Evolutionary conservation across 2,113 vertebrate genomes (phyloP).

Genomic region (Brienomyrus brachyistius): DNA sequence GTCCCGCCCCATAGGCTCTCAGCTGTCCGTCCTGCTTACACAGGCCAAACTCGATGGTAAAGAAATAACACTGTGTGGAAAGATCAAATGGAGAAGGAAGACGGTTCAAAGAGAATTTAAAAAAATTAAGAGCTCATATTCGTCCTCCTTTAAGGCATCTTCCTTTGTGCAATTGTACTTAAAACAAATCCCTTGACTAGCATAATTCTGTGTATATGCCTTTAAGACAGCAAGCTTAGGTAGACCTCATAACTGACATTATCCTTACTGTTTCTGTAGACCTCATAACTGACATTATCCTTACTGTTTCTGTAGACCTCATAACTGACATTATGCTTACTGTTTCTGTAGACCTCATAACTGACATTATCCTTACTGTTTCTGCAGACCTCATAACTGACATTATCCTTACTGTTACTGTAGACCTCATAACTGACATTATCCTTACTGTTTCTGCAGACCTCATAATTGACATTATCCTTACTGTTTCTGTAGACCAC

Average conservation of each 20-base stretch:
- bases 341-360: neutral
- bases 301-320: too few relatives aligned
- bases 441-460: too few relatives aligned
- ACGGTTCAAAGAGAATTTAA: neutral
- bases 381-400: neutral
- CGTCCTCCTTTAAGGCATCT: neutral
- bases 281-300: neutral
- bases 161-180: neutral
- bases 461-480: neutral
- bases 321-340: neutral
- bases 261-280: neutral
- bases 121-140: neutral
- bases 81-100: neutral
- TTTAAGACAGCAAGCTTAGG: neutral
- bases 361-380: too few relatives aligned
- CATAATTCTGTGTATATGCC: neutral
- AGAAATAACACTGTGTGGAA: slow-evolving; percentile 87
- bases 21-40: slow-evolving; percentile 95
- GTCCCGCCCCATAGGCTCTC: slow-evolving; percentile 90
- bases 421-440: neutral
- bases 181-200: neutral
- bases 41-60: slow-evolving; percentile 95
- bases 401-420: too few relatives aligned
- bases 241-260: too few relatives aligned
- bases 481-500: too few relatives aligned